A percentile compares a stretch with the other conserved stretches of the same genome.
These are phyloP conservation scores for Epizoanthus stellaris DNA, from an alignment of 92 coral and sea anemone genomes.

Conservation along the genomic window DNA sequence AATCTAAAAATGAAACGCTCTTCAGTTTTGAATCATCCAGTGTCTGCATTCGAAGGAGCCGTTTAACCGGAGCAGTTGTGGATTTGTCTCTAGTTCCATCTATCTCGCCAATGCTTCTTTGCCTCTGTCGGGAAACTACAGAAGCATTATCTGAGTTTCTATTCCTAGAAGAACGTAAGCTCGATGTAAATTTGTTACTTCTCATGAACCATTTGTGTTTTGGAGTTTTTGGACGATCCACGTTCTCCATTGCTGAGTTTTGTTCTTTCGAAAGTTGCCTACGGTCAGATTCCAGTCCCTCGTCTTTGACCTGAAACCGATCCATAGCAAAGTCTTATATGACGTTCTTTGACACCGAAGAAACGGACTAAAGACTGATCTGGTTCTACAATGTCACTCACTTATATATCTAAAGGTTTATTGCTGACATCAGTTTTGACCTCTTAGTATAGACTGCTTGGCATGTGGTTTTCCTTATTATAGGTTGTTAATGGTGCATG, in stretches of 20 bases:
- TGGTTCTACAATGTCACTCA: too few relatives aligned
- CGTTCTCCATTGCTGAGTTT: background rate
- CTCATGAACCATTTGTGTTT: constrained; percentile 30
- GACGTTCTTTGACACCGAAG: too few relatives aligned
- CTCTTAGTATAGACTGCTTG: too few relatives aligned
- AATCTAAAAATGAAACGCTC: background rate
- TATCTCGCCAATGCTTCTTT: constrained; percentile 25
- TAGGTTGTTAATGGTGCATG: too few relatives aligned
- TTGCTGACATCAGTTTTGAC: too few relatives aligned
- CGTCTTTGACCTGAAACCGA: too few relatives aligned
- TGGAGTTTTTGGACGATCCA: background rate
- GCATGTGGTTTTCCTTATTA: too few relatives aligned
- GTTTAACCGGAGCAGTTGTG: background rate
- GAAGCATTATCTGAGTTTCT: constrained; percentile 7
- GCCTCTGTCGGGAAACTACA: constrained; percentile 13
- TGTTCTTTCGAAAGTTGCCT: background rate
- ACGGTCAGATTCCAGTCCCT: background rate
- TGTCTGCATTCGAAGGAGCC: constrained; percentile 7
- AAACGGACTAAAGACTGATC: too few relatives aligned
- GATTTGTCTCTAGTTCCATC: background rate
- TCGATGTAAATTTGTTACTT: constrained; percentile 10
- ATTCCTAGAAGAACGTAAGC: background rate
- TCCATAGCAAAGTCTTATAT: too few relatives aligned
- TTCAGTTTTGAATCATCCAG: constrained; percentile 28
- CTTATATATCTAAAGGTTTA: too few relatives aligned